Evolutionary conservation across 2,113 vertebrate species (phyloP).

Genomic region (Chaetodon trifascialis): DNA sequence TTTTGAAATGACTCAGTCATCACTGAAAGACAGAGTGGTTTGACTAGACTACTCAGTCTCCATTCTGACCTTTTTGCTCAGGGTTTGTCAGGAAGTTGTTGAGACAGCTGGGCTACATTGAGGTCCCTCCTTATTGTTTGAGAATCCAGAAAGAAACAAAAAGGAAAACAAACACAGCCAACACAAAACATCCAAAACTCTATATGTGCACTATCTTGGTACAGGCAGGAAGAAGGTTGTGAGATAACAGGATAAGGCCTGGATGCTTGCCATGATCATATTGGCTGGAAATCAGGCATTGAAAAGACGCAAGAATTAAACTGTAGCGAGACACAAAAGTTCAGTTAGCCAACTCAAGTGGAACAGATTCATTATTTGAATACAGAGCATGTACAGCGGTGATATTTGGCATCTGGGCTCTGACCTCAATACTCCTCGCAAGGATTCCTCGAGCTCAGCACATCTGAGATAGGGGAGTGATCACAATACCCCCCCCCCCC

Average conservation of each 20-base stretch:
- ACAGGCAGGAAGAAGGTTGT: constrained; percentile 53
- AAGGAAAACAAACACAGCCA: constrained; percentile 49
- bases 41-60: constrained; percentile 34
- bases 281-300: constrained; percentile 36
- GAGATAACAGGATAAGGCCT: constrained; percentile 69
- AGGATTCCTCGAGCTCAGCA: background rate
- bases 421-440: background rate
- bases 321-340: background rate
- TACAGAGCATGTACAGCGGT: constrained; percentile 7
- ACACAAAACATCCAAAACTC: constrained; percentile 56
- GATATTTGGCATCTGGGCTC: background rate
- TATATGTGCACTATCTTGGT: constrained; percentile 49
- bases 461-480: background rate
- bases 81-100: constrained; percentile 70
- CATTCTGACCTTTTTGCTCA: constrained; percentile 48
- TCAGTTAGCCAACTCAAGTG: constrained; percentile 18
- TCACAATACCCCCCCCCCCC: background rate
- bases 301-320: constrained; percentile 21
- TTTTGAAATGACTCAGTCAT: background rate
- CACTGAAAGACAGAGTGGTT: background rate
- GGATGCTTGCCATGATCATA: constrained; percentile 49
- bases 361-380: constrained; percentile 23
- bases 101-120: constrained; percentile 63
- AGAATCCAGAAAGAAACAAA: constrained; percentile 54
- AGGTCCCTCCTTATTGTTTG: constrained; percentile 74